phyloP scores from a whole-genome alignment of 2,888 invertebrate genomes.

The Amphipyra tragopoginis region DNA sequence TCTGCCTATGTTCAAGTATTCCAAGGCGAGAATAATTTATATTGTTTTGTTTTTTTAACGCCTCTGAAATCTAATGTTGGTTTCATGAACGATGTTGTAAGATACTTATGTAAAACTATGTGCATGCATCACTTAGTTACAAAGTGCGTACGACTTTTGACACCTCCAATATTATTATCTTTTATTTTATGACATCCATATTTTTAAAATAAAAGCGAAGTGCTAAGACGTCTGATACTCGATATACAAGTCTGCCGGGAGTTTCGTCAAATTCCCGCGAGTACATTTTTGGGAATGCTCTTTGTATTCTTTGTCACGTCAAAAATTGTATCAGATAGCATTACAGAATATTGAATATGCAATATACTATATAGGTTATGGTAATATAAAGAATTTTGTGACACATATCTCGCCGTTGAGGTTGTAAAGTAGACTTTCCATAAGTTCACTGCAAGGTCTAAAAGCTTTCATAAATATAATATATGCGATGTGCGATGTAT shows the following conservation, averaged over 20 bases:
- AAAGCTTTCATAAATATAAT: constrained; percentile 43
- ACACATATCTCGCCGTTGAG: constrained; percentile 12
- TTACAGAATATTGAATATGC: constrained; percentile 66
- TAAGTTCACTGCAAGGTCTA: constrained; percentile 31
- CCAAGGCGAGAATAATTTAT: constrained; percentile 52
- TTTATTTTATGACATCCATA: constrained; percentile 64
- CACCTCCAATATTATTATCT: constrained; percentile 45
- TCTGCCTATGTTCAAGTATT: constrained; percentile 46
- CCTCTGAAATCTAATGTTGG: constrained; percentile 26
- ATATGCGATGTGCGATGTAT: constrained; percentile 44
- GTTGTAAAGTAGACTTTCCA: constrained; percentile 18
- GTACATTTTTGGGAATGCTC: constrained; percentile 71
- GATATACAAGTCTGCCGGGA: constrained; percentile 72
- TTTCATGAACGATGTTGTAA: constrained; percentile 25
- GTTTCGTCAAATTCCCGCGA: constrained; percentile 67
- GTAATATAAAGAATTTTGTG: constrained; percentile 8
- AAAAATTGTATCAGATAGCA: constrained; percentile 72
- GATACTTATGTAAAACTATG: constrained; percentile 47
- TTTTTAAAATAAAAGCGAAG: constrained; percentile 69
- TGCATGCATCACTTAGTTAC: constrained; percentile 42
- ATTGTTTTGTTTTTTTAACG: constrained; percentile 48
- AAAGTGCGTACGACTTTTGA: constrained; percentile 26
- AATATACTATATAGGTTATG: constrained; percentile 21
- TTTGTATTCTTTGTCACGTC: constrained; percentile 72
- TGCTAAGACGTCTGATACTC: constrained; percentile 73